phyloP scores from a whole-genome alignment of 2,888 invertebrate species.

The Apantesis nais region DNA sequence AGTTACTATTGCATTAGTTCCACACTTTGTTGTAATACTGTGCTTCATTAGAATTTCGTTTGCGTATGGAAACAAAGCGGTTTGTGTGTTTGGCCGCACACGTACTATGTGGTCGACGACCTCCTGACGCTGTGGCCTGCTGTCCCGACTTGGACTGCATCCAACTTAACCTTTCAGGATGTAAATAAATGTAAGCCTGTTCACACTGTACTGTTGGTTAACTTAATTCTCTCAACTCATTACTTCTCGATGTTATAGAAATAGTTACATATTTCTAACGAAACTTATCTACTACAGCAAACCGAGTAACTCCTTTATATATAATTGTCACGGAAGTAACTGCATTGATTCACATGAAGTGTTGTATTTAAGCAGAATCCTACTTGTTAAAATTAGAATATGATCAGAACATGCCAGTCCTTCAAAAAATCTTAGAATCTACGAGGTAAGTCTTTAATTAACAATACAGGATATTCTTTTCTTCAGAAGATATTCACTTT shows the following conservation, averaged over 20 bases:
- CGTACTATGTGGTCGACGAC: conserved; percentile 51
- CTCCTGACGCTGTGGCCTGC: conserved; percentile 25
- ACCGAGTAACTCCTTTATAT: neutral
- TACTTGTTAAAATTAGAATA: neutral
- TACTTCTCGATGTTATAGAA: neutral
- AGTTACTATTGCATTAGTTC: no score
- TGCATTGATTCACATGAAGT: neutral
- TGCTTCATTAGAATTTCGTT: conserved; percentile 14
- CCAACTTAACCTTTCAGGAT: conserved; percentile 46
- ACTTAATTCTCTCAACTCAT: neutral
- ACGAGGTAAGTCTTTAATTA: neutral
- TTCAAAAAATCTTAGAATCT: neutral
- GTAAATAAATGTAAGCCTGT: conserved; percentile 29
- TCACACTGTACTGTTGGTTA: conserved; percentile 9
- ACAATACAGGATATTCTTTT: neutral
- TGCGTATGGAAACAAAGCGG: conserved; percentile 12
- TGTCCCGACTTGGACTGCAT: conserved; percentile 50
- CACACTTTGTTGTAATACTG: neutral
- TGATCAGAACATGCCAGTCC: neutral
- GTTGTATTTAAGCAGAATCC: neutral
- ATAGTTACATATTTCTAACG: neutral
- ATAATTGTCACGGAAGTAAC: neutral
- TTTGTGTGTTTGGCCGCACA: conserved; percentile 15
- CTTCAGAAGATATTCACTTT: neutral
- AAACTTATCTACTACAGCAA: neutral